These are phyloP conservation scores for Cyanistes caeruleus DNA, from an alignment of 2,113 vertebrate species.

Conservation along the genomic window DNA sequence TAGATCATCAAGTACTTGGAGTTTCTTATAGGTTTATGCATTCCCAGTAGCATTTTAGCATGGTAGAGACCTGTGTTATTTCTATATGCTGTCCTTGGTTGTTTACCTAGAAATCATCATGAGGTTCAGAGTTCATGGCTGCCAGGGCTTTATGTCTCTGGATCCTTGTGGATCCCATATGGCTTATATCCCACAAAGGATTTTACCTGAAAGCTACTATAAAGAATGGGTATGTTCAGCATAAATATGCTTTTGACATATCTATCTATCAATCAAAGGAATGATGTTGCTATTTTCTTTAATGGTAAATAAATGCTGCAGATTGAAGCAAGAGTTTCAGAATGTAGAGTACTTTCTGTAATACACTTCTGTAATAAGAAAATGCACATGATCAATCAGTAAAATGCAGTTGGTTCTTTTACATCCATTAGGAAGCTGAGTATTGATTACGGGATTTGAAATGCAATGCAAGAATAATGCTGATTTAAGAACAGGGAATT, in stretches of 20 bases:
- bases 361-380: conserved; percentile 9
- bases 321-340: background rate
- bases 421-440: conserved; percentile 37
- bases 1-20: background rate
- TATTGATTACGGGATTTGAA: conserved; percentile 27
- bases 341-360: background rate
- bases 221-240: background rate
- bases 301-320: background rate
- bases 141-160: background rate
- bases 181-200: background rate
- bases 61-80: background rate
- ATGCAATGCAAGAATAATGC: background rate
- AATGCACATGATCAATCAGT: conserved; percentile 37
- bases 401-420: conserved; percentile 34
- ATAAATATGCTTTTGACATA: background rate
- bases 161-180: background rate
- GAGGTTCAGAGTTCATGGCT: background rate
- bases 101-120: background rate
- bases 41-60: background rate
- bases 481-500: background rate
- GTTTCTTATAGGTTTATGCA: background rate
- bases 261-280: background rate
- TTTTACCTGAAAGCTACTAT: background rate
- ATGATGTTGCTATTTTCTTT: background rate
- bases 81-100: background rate